Evolutionary conservation across 2,888 invertebrate genomes (phyloP), one percentile per base, ranked within the genome.

Genomic region (Pyrrhosoma nymphula): DNA sequence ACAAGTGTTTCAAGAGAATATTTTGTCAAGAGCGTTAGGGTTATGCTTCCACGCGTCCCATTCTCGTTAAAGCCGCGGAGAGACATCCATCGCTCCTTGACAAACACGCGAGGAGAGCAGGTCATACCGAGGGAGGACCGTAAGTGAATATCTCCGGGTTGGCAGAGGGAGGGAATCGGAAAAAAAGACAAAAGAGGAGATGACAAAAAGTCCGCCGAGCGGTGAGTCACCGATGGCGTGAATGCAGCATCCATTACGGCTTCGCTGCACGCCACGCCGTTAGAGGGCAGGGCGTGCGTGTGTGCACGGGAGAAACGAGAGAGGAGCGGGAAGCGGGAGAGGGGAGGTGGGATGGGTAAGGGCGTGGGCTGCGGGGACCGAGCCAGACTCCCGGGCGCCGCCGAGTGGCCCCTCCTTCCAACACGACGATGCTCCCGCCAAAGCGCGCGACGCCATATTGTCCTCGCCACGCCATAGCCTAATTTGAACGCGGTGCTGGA

Each of bases 381-480:
- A 30, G 30, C 35, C 82, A 82, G 82, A 82, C 82, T 82, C 82
- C 82, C 82, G 82, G 82, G 82, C 82, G 82, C 82, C 35, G 14
- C 8, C 47, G 47, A 4, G 47, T n/a, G n/a, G n/a, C n/a, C 47
- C 47, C 47, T 2, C 47, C 47, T 8, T 8, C 47, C 47, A 47
- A 47, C 47, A 47, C 47, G 8, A 8, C 47, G 47, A 47, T n/a
- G 69, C 35, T 30, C 82, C 82, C 30, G 82, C 30, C 82, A 26
- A 82, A 30, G 35, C 30, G 82, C 82, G 69, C 69, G 69, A 69
- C 82, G 82, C 82, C 82, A 82, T 82, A 30, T 82, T 82, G 82
- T 35, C 82, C 82, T 35, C 35, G 82, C 30, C 82, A 82, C 82
- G 82, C 82, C 82, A 82, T 35, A 35, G 82, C 82, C 82, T 82